Conservation (phyloP, 2,888 invertebrate genomes). For the Orthosia gothica region DNA sequence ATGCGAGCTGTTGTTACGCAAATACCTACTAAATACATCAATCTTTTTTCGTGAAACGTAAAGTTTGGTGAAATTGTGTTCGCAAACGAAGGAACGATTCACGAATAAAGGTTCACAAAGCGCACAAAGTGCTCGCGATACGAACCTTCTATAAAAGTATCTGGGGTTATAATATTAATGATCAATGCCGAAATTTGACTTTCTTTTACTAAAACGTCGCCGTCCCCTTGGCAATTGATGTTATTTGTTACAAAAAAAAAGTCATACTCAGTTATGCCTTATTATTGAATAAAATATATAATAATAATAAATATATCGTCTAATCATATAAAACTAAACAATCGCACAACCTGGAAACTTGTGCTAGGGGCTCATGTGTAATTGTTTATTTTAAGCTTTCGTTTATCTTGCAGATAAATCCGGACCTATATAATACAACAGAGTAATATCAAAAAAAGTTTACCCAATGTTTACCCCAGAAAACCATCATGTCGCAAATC, state of each 20-base stretch:
- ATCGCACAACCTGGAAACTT: slow-evolving; percentile 17
- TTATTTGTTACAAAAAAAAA: not conserved
- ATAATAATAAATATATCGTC: not conserved
- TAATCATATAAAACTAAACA: slow-evolving; percentile 8
- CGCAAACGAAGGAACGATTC: no score
- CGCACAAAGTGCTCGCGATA: no score
- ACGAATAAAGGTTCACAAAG: no score
- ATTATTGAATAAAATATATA: not conserved
- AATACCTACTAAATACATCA: no score
- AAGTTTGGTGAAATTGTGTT: no score
- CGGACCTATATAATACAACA: slow-evolving; percentile 14
- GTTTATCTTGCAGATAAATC: slow-evolving; percentile 45
- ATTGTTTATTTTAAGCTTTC: not conserved
- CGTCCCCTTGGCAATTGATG: not conserved
- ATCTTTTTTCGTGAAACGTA: no score
- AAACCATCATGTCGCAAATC: slow-evolving; percentile 62
- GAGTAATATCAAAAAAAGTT: not conserved
- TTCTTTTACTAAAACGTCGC: not conserved
- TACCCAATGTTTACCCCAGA: not conserved
- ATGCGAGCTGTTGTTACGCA: no score
- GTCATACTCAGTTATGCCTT: not conserved
- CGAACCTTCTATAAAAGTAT: no score
- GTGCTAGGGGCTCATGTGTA: no score
- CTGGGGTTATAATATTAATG: not conserved
- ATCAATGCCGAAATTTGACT: not conserved